Evolutionary conservation across 35 echinoderm and acorn worm genomes (phyloP), one percentile per base, ranked within the genome.

Genomic region (Heliocidaris erythrogramma): DNA sequence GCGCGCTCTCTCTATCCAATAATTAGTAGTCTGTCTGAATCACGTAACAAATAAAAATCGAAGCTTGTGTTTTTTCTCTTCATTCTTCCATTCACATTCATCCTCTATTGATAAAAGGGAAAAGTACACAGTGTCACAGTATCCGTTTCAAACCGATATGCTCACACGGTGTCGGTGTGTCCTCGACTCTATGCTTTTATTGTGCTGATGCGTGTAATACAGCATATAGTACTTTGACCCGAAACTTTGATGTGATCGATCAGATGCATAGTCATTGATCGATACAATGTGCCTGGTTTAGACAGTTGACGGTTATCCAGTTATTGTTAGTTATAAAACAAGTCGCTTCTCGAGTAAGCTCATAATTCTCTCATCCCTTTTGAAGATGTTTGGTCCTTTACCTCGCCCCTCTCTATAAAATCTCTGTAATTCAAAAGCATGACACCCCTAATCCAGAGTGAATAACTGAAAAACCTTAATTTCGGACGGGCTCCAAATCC

Each of bases 191-290:
- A 5, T 87, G 18, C 87, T 48, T n/a, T 47, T 18, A 89, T 89
- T 89, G 87, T 89, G 29, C 87, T 89, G 30, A 89, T 42, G 87
- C 87, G 87, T 89, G 87, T 89, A 47, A 32, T 89, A 89, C 87
- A 88, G 86, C 31, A 89, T 89, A 89, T 89, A 89, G 87, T 89
- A 48, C 87, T 89, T 89, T 89, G 87, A 89, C 87, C 87, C 87
- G 7, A 89, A 88, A 89, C 87, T 89, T 48, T 32, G 32, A 89
- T 27, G 87, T 89, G 87, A 89, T 89, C 87, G 87, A 89, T n/a
- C 27, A n/a, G 87, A 48, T 2, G 85, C 31, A 89, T 89, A 18
- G 87, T 32, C 87, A 89, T 13, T 35, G 47, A 89, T 89, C 87
- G 87, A 89, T 89, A 89, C 17, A 5, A n/a, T 17, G 14, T 84